These are phyloP conservation scores for Chiridota heheva DNA, from an alignment of 35 echinoderm and acorn worm species.

Conservation along the genomic window DNA sequence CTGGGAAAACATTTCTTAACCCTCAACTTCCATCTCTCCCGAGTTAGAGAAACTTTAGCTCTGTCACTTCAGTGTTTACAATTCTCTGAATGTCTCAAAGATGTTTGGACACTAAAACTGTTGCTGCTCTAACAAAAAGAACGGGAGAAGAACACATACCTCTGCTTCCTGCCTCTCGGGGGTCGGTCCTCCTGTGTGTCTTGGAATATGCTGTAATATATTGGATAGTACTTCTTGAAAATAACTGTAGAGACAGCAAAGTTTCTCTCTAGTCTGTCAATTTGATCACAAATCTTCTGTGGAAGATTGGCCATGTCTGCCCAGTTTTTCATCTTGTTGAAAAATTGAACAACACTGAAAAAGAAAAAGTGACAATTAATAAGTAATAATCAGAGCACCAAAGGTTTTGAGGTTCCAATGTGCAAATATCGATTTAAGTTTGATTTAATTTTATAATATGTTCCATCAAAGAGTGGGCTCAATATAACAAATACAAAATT, in stretches of 20 bases:
- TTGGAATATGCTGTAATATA: conserved; percentile 82
- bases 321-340: conserved; percentile 99
- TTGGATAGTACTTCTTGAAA: conserved; percentile 97
- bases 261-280: conserved; percentile 90
- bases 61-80: no score
- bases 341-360: conserved; percentile 96
- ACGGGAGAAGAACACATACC: no score
- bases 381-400: background rate
- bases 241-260: conserved; percentile 94
- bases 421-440: background rate
- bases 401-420: background rate
- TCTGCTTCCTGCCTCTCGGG: conserved; percentile 90
- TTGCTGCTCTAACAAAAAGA: no score
- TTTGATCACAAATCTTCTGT: conserved; percentile 91
- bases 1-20: no score
- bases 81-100: no score
- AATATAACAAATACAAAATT: background rate
- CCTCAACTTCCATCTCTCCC: no score
- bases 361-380: background rate
- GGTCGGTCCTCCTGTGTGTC: conserved; percentile 24
- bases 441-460: background rate
- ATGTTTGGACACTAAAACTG: no score
- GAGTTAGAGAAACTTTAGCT: no score
- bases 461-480: background rate
- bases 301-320: conserved; percentile 97